Evolutionary conservation across 2,888 invertebrate genomes (phyloP).

Genomic region (Girardia tigrina): DNA sequence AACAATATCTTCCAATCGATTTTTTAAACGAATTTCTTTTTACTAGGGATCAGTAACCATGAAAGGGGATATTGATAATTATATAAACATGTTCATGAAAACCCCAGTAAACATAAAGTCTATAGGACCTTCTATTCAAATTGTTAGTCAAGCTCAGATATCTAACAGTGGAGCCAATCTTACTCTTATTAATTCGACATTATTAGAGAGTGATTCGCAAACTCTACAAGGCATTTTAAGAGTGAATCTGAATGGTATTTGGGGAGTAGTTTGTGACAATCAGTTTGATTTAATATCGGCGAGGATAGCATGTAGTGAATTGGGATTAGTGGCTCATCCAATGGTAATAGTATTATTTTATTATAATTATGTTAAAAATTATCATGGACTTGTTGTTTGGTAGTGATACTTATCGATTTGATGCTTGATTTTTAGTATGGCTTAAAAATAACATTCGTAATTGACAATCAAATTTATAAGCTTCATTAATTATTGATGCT

Average conservation of each 20-base stretch:
- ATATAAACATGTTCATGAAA: neutral
- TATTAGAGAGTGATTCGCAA: neutral
- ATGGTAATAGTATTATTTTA: too few species aligned
- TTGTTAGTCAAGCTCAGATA: neutral
- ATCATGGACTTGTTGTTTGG: too few species aligned
- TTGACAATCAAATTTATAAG: too few species aligned
- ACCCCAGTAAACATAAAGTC: neutral
- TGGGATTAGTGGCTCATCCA: constrained; percentile 29
- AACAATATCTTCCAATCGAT: too few species aligned
- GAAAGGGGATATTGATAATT: neutral
- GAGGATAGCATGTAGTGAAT: neutral
- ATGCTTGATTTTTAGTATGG: too few species aligned
- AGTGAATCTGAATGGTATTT: neutral
- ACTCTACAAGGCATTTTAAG: neutral
- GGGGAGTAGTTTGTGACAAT: constrained; percentile 24
- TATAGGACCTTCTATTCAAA: neutral
- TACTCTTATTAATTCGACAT: neutral
- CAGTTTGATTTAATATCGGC: constrained; percentile 13
- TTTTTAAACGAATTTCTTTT: too few species aligned
- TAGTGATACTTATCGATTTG: too few species aligned
- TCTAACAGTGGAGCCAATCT: neutral
- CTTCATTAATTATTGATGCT: too few species aligned
- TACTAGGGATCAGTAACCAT: neutral
- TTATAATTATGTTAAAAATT: too few species aligned
- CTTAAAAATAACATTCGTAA: too few species aligned